These are phyloP conservation scores for Oppia nitens DNA, from an alignment of 1,140 invertebrate species.

Conservation along the genomic window DNA sequence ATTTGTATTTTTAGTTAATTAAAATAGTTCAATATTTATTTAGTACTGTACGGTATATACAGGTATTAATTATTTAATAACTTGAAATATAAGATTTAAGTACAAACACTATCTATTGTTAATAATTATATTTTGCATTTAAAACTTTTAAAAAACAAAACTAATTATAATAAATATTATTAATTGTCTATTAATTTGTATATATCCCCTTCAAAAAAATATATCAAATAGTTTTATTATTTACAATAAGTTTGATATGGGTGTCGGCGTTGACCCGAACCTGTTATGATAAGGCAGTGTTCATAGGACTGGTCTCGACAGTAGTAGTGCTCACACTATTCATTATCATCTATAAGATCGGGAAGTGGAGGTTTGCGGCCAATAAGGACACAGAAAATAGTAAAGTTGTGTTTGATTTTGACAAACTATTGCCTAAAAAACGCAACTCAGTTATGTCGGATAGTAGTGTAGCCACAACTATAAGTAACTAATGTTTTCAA, in stretches of 20 bases:
- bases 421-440: neutral
- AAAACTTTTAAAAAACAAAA: too few relatives aligned
- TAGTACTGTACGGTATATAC: too few relatives aligned
- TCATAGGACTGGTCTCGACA: neutral
- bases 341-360: neutral
- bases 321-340: neutral
- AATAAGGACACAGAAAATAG: neutral
- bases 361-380: neutral
- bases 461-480: neutral
- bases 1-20: too few relatives aligned
- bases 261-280: neutral
- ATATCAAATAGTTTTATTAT: neutral
- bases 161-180: too few relatives aligned
- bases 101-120: too few relatives aligned
- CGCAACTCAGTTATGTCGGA: neutral
- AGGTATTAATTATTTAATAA: too few relatives aligned
- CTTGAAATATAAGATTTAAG: too few relatives aligned
- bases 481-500: too few relatives aligned
- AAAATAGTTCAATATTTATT: neutral
- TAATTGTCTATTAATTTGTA: too few relatives aligned
- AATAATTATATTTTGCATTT: too few relatives aligned
- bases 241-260: neutral
- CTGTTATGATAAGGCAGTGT: neutral
- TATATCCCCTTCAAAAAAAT: too few relatives aligned
- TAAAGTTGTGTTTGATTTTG: neutral